Base-by-base conservation (phyloP, 2,797 vertebrate genomes). In the Pangasius krempfi region DNA sequence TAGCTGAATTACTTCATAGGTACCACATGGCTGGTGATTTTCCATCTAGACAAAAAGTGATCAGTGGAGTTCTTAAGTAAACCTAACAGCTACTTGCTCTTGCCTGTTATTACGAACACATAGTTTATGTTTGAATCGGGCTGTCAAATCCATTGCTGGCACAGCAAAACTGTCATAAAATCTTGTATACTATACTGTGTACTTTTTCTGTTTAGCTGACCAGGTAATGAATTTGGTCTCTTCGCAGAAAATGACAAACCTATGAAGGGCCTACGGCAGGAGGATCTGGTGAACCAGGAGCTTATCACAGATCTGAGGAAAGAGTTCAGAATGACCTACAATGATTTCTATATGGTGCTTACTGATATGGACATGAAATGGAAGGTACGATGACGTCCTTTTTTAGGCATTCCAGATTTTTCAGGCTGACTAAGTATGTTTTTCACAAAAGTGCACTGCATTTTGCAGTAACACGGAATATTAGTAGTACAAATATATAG, bases 321-420 rank as follows among this genome's bases (percentile, higher is more conserved):
- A 91, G 97, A 98, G 89, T 99, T 97, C 6, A 96, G 97, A 68
- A 99, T 99, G 98, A 97, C 94, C n/a, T 96, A 98, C 47, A 96
- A 98, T 81, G 98, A 99, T 92, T 99, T 99, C 96, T 97, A 98
- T 94, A 99, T 99, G 98, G 97, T 99, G 80, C 94, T 99, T 88
- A 98, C 98, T 0, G 98, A 99, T 86, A 94, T 94, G 2, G 99
- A 99, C 94, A 97, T 99, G 95, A 98, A 97, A 92, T 97, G 97
- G 88, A 98, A 99, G 98, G 99, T 99, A 91, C 81, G 75, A 44
- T 30, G 1, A 44, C 54, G 22, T 56, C 47, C 5, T 54, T 66
- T 86, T 68, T 27, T 40, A 68, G 18, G 40, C 25, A 82, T 82
- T 73, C 27, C 50, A 72, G 22, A 40, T 78, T 76, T 88, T 76